Conservation (phyloP, 2,888 invertebrate genomes). For the Orthosia cruda region DNA sequence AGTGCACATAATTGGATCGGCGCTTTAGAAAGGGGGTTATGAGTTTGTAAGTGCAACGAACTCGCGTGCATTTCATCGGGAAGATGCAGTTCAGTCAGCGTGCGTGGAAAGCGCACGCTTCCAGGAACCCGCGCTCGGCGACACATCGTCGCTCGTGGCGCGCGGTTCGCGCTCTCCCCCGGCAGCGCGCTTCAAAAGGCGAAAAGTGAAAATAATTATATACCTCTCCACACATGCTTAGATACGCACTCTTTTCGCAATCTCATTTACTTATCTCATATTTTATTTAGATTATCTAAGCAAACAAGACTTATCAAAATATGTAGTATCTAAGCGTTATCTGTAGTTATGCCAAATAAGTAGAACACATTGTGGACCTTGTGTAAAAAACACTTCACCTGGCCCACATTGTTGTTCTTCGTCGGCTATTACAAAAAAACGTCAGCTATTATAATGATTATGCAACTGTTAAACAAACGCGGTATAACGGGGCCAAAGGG, state of each 20-base stretch:
- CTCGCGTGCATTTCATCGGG: slow-evolving; percentile 90
- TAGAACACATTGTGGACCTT: slow-evolving; percentile 54
- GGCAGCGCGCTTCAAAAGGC: slow-evolving; percentile 75
- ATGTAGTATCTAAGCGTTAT: slow-evolving; percentile 18
- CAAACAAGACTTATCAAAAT: slow-evolving; percentile 21
- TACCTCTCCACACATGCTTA: slow-evolving; percentile 14
- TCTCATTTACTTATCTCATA: slow-evolving; percentile 9
- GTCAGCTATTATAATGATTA: slow-evolving; percentile 83
- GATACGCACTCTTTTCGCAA: slow-evolving; percentile 17
- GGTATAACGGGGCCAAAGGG: slow-evolving; percentile 91
- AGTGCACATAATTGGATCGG: slow-evolving; percentile 92
- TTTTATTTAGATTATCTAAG: slow-evolving; percentile 3
- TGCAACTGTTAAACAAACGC: slow-evolving; percentile 87
- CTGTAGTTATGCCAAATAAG: slow-evolving; percentile 53
- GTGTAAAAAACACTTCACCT: slow-evolving; percentile 80
- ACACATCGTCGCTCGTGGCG: slow-evolving; percentile 60
- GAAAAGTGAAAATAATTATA: slow-evolving; percentile 87
- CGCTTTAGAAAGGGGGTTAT: slow-evolving; percentile 92
- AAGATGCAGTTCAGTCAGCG: slow-evolving; percentile 86
- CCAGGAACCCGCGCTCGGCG: slow-evolving; percentile 85
- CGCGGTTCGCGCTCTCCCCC: slow-evolving; percentile 79
- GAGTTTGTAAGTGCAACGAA: slow-evolving; percentile 92
- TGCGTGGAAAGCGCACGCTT: slow-evolving; percentile 88
- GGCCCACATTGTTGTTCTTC: slow-evolving; percentile 75
- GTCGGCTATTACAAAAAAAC: slow-evolving; percentile 78